These are phyloP conservation scores for Calidris pygmaea DNA, from an alignment of 2,113 vertebrate species.

Conservation along the genomic window DNA sequence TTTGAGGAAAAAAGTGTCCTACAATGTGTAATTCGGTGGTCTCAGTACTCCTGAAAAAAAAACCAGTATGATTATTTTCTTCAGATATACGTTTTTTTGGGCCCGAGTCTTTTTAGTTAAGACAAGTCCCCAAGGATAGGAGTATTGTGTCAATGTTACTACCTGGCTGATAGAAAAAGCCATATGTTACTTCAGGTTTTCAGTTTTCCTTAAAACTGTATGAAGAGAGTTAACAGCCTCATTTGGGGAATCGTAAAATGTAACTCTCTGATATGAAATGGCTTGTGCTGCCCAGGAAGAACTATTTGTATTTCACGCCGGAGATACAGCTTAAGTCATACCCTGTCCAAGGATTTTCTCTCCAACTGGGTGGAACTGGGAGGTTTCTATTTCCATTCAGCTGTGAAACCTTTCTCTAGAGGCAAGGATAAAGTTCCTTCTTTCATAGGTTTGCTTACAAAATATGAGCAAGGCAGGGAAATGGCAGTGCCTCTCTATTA, in stretches of 20 bases:
- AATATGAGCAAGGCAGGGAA: background rate
- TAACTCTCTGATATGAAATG: background rate
- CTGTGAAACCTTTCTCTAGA: background rate
- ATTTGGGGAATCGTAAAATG: background rate
- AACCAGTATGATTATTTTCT: background rate
- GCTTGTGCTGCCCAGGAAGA: background rate
- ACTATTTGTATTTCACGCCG: background rate
- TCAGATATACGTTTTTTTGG: fast-evolving
- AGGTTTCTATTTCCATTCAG: background rate
- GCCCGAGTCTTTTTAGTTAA: background rate
- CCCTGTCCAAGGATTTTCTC: background rate
- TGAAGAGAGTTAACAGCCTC: background rate
- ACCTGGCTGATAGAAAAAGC: background rate
- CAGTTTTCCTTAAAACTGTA: background rate
- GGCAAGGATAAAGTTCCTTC: background rate
- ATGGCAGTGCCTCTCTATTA: background rate
- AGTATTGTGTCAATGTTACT: background rate
- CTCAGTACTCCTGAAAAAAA: background rate
- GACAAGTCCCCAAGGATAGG: background rate
- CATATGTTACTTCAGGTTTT: background rate
- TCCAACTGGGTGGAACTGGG: fast-evolving
- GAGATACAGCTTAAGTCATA: background rate
- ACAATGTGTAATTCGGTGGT: background rate
- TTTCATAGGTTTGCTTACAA: background rate
- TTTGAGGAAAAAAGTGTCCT: background rate